Evolutionary conservation across 2,888 invertebrate species (phyloP), one percentile per base, ranked within the genome.

Genomic region (Dendrolimus pini): DNA sequence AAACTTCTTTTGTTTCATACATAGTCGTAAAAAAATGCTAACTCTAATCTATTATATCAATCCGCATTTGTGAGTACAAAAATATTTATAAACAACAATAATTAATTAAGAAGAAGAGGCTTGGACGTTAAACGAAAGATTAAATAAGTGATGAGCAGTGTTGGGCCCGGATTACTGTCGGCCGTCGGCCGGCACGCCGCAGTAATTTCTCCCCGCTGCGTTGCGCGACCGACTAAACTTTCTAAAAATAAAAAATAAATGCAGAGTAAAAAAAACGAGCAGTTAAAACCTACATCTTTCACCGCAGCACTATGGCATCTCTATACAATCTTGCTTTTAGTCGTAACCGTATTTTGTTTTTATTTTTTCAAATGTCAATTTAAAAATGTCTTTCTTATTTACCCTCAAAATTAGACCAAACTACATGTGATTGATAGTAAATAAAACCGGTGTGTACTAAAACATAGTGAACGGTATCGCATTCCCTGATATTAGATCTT

Each of bases 231-330:
- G 81, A 83, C 85, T 80, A 78, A 82, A 89, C 90, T 90, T 90
- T 90, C 90, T 90, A 90, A 90, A 89, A 87, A 86, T 83, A 79
- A 82, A 80, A 82, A 82, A 81, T 47, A 82, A 83, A 81, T 82
- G 71, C 80, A 81, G 79, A 85, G 83, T 83, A 85, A 88, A 87
- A 87, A 84, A 47, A 80, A 74, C 83, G 81, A 83, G 85, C 82
- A 79, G 84, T 83, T 80, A 82, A 75, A 78, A 82, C 79, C 81
- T 82, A 30, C 30, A 30, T 89, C 89, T 89, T 88, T 90, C 88
- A 89, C 89, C 84, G 81, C 78, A 80, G 80, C 78, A 77, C 80
- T 85, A 84, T 82, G 77, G 78, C 78, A 82, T 81, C 78, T 80
- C 72, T 71, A 70, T 62, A 68, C 70, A 68, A 66, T 69, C 70